Evolutionary conservation across 2,888 invertebrate genomes (phyloP), one percentile per base, ranked within the genome.

Genomic region (Drosophila paracracens): DNA sequence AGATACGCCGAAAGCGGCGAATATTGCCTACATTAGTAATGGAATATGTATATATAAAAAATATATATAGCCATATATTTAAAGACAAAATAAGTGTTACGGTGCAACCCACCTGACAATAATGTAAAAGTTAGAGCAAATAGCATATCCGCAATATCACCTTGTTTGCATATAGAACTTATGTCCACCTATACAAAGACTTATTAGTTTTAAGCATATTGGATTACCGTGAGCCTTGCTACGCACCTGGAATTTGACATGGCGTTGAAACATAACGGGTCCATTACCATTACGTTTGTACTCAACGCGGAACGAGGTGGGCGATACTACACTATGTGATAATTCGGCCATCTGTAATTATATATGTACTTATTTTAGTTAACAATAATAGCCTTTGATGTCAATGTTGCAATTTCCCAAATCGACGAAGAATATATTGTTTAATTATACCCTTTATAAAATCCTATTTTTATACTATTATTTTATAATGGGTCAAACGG

Each of bases 271-370:
- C 97, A 99, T 98, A 74, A 98, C 98, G 29, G 98, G 97, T 63
- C 98, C 98, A 79, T 98, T 97, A 52, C 97, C 97, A 27, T 97
- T 98, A 57, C 99, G 94, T 92, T 98, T 98, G 94, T 99, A 99
- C 93, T 99, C 99, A 69, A 99, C 99, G 63, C 98, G 95, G 94
- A 99, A 99, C 43, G 99, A 98, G 95, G 98, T 98, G 57, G 99
- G 99, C 76, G 98, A 98, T 36, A 98, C 96, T n/a, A 99, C 99
- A 91, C 98, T 99, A 94, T 99, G 99, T 54, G 98, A 98, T 89
- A 99, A 93, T 93, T 99, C 98, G 21, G 98, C 97, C 95, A 99
- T 98, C 98, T 98, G 94, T 25, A 10, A 25, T 16, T 27, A 31
- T 21, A 21, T 31, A 46, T 21, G 21, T 43, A 21, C 13, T 43